Evolutionary conservation across 1,140 invertebrate genomes (phyloP), one percentile per base, ranked within the genome.

Genomic region (Drosophila mojavensis): DNA sequence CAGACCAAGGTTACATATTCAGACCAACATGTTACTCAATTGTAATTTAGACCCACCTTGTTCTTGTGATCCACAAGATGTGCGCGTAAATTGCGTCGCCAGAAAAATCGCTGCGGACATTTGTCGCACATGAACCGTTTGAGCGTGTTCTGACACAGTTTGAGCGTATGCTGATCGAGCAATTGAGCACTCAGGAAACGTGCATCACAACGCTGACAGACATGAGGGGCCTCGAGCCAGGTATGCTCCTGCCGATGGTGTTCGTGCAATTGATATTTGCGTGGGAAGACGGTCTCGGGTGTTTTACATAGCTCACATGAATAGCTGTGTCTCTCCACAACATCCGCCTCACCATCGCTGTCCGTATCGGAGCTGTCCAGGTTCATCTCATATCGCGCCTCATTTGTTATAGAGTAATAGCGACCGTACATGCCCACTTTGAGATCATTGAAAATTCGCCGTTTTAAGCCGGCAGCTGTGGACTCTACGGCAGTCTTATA

Each of bases 341-440:
- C 85, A 43, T 85, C 78, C n/a, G 10, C 64, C 4, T 81, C 78
- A 5, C 79, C 79, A 15, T 89, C 84, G 15, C 84, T 83, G 26
- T 90, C 85, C 5, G 85, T 90, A 45, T 90, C 85, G 0, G 85
- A 90, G 45, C 85, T 90, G 41, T 90, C 85, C 26, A 90, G 28
- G 47, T 70, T 85, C 81, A 90, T 81, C 36, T 90, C 85, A 30
- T 90, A 90, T 9, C 73, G 78, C 0, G 86, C 81, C 43, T 90
- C 75, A 45, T 90, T 90, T 0, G 85, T 90, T 13, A 90, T 90
- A 10, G 85, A 90, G 45, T 90, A 90, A 53, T 84, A 89, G 11
- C 81, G 84, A 0, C 77, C 81, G 30, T 58, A 84, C 5, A 80
- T 58, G 2, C 84, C 80, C 10, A 66, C 20, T n/a, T 69, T 61